Conservation (phyloP, 2,888 invertebrate genomes). For the Cephonodes hylas region DNA sequence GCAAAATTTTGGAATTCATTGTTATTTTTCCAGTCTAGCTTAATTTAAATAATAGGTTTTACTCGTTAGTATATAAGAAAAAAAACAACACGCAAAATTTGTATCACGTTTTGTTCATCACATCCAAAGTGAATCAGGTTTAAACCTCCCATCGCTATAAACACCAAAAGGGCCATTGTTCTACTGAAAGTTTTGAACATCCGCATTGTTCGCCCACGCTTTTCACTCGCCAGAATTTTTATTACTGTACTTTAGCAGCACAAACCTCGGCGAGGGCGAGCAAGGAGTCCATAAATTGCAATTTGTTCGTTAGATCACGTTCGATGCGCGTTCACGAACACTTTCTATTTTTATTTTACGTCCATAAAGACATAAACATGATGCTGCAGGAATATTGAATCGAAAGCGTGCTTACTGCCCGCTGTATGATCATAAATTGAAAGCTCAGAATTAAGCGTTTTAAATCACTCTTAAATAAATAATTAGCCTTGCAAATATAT, state of each 20-base stretch:
- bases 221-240: slow-evolving; percentile 13
- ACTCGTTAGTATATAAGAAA: too few relatives aligned
- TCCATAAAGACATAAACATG: background rate
- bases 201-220: slow-evolving; percentile 8
- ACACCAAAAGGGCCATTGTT: background rate
- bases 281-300: slow-evolving; percentile 13
- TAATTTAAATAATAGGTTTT: background rate
- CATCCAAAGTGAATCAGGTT: background rate
- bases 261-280: background rate
- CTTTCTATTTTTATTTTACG: slow-evolving; percentile 41
- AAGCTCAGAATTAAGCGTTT: background rate
- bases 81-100: too few relatives aligned
- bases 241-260: slow-evolving; percentile 2
- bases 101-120: background rate
- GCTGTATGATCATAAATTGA: background rate
- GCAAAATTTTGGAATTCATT: too few relatives aligned
- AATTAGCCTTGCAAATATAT: background rate
- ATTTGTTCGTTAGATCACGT: slow-evolving; percentile 26
- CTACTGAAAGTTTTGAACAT: background rate
- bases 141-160: background rate
- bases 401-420: background rate
- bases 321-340: slow-evolving; percentile 19
- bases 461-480: background rate
- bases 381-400: background rate
- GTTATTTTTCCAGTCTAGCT: too few relatives aligned